Evolutionary conservation across 2,888 invertebrate genomes (phyloP), one percentile per base, ranked within the genome.

Genomic region (Helobdella robusta): DNA sequence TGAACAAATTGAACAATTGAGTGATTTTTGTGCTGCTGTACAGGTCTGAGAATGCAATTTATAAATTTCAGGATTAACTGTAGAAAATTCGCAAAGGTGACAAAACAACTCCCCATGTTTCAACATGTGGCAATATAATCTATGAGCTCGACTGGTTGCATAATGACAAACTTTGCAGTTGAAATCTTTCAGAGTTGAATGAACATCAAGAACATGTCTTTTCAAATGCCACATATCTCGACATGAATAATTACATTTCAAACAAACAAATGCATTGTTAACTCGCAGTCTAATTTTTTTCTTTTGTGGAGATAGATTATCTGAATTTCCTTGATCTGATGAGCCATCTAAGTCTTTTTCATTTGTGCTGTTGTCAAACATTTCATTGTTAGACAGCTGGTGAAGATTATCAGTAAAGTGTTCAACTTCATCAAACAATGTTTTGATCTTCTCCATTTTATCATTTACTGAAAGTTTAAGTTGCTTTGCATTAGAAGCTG

Each of bases 191-290:
- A 48, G 61, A 32, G 61, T 48, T 18, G 65, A 58, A 61, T 70
- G 70, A 15, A 68, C 68, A 35, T 70, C 68, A 1, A 59, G 35
- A 18, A 70, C 59, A 46, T 70, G 70, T 15, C 70, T 56, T 54
- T 67, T 67, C 50, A 70, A 44, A 50, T 70, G 70, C 70, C 70
- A 70, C 23, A 68, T 59, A 56, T 70, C 70, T 28, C 65, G 66
- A 36, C 69, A 67, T 25, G 66, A 64, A 46, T 70, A 70, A 35
- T 64, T 46, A 50, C 70, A 70, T 54, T 66, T 56, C 11, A 66
- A 63, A 52, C 70, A 70, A n/a, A 64, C 35, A 60, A 61, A 69
- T 30, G 66, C 52, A 34, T 65, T 66, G 34, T 36, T 59, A 34
- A 60, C 61, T 3, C 56, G 25, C 6, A 20, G 11, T 30, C 18